Conservation (phyloP, 2,113 vertebrate genomes). For the Lepisosteus osseus region DNA sequence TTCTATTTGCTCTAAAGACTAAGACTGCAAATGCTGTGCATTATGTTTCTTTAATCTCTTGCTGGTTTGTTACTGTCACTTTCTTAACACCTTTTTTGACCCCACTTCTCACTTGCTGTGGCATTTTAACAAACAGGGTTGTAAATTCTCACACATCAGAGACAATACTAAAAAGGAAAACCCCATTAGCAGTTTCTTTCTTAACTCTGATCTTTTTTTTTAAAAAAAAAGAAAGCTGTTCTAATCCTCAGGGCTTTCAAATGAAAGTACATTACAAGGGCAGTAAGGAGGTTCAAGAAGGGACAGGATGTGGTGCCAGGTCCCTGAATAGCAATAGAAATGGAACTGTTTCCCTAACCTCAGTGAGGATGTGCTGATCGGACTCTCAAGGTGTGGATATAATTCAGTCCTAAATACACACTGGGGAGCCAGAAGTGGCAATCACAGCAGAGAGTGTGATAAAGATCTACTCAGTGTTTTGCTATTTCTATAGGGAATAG, state of each 20-base stretch:
- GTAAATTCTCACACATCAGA: slow-evolving; percentile 20
- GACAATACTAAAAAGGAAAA: slow-evolving; percentile 12
- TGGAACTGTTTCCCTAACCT: not conserved
- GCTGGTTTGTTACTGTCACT: not conserved
- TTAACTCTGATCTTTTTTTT: not conserved
- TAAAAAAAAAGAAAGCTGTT: not conserved
- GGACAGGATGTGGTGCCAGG: not conserved
- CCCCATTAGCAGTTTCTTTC: slow-evolving; percentile 15
- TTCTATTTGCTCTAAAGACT: too few relatives aligned
- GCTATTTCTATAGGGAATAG: not conserved
- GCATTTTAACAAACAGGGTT: slow-evolving; percentile 16
- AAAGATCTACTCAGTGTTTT: slow-evolving; percentile 5
- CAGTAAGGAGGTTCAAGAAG: not conserved
- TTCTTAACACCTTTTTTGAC: slow-evolving; percentile 9
- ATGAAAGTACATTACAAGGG: not conserved
- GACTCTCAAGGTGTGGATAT: slow-evolving; percentile 16
- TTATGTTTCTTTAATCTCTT: not conserved
- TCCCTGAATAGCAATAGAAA: slow-evolving; percentile 5
- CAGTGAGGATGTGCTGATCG: slow-evolving; percentile 13
- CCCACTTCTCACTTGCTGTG: not conserved
- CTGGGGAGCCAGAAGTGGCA: slow-evolving; percentile 16
- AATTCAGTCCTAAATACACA: slow-evolving; percentile 16
- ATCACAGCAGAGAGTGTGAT: slow-evolving; percentile 15
- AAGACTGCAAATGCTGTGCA: not conserved
- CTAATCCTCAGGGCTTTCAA: not conserved